These are phyloP conservation scores for Hyles euphorbiae DNA, from an alignment of 1,140 invertebrate species.

Conservation along the genomic window DNA sequence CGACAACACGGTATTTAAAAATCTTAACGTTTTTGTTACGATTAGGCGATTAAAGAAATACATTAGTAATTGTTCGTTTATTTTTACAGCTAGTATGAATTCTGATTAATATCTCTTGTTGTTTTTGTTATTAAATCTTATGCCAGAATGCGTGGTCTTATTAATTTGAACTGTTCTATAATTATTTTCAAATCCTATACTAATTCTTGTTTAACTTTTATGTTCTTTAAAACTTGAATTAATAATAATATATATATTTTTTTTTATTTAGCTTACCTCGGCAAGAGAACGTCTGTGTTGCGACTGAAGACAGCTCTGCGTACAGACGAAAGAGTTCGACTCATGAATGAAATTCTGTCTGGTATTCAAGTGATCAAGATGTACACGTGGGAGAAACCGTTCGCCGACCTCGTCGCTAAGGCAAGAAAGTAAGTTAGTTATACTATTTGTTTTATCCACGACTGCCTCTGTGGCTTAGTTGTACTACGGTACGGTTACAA, in stretches of 20 bases:
- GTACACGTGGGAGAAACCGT: conserved; percentile 87
- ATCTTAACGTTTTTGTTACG: too few species aligned
- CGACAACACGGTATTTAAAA: not conserved
- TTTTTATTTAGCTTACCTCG: conserved; percentile 68
- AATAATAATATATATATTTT: too few species aligned
- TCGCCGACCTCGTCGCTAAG: conserved; percentile 78
- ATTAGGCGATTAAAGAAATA: too few species aligned
- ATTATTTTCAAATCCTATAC: too few species aligned
- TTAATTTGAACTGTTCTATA: too few species aligned
- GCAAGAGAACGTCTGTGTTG: conserved; percentile 74
- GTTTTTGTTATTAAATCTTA: not conserved
- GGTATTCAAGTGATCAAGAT: conserved; percentile 88
- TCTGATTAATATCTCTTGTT: not conserved
- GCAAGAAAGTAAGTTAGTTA: conserved; percentile 76
- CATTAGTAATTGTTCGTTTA: too few species aligned
- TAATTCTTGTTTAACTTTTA: not conserved
- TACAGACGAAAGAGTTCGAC: conserved; percentile 87
- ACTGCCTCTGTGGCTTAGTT: too few species aligned
- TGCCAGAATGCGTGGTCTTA: too few species aligned
- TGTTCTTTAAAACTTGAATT: too few species aligned
- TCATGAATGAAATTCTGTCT: conserved; percentile 90
- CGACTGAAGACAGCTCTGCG: conserved; percentile 77
- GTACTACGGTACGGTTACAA: too few species aligned
- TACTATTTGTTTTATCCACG: too few species aligned
- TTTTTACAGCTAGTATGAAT: too few species aligned